phyloP scores from a whole-genome alignment of 1,140 invertebrate genomes.

The Drosophila nannoptera region DNA sequence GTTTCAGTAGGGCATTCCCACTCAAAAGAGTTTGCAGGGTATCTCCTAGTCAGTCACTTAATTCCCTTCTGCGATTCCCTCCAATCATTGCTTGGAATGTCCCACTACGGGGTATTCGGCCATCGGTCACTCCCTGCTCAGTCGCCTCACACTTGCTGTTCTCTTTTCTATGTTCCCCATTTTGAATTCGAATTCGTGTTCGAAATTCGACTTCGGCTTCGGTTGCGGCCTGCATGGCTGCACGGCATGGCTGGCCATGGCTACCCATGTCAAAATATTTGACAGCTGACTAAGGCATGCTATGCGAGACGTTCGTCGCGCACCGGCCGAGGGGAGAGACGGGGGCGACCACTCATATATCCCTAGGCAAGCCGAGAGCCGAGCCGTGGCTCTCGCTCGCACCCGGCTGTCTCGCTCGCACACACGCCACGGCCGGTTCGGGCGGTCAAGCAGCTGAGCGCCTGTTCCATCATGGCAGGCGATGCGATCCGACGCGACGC shows the following conservation, averaged over 20 bases:
- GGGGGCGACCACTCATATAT: conserved; percentile 51
- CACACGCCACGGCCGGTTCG: conserved; percentile 7
- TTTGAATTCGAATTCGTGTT: conserved; percentile 26
- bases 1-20: too few species aligned
- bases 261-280: conserved; percentile 79
- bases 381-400: conserved; percentile 17
- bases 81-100: too few species aligned
- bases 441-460: conserved; percentile 46
- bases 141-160: conserved; percentile 26
- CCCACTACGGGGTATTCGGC: neutral
- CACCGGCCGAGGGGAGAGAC: conserved; percentile 28
- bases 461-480: conserved; percentile 57
- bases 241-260: conserved; percentile 49
- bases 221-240: conserved; percentile 26
- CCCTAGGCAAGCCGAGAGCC: conserved; percentile 56
- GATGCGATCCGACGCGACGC: too few species aligned
- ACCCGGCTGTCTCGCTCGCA: conserved; percentile 4
- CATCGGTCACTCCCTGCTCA: neutral
- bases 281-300: conserved; percentile 79
- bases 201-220: conserved; percentile 56
- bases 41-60: too few species aligned
- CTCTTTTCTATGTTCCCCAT: conserved; percentile 56
- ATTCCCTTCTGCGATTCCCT: neutral
- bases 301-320: conserved; percentile 51
- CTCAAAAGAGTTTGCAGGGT: too few species aligned